phyloP scores from a whole-genome alignment of 2,888 invertebrate species.

The Drosophila anomelani region DNA sequence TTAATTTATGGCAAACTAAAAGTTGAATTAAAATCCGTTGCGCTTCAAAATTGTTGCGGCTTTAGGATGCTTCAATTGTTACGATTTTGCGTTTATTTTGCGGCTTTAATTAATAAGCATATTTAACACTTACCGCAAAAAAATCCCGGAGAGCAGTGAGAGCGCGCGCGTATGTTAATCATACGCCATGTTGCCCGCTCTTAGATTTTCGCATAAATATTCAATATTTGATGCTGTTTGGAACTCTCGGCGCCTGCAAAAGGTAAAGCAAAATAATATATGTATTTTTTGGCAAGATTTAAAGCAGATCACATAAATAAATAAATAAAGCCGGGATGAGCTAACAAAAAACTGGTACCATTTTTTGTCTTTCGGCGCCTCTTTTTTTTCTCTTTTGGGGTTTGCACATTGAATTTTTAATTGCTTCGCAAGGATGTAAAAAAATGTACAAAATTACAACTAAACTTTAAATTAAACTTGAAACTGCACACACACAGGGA shows the following conservation, averaged over 20 bases:
- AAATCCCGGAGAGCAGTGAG: constrained; percentile 54
- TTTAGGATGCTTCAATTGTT: constrained; percentile 19
- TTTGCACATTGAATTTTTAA: constrained; percentile 72
- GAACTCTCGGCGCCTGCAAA: constrained; percentile 17
- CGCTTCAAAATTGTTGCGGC: constrained; percentile 24
- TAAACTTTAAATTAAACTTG: constrained; percentile 69
- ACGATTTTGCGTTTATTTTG: constrained; percentile 12
- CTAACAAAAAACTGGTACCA: background rate
- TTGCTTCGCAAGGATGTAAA: constrained; percentile 51
- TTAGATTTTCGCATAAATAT: constrained; percentile 8
- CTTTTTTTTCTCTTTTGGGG: constrained; percentile 29
- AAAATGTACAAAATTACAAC: constrained; percentile 69
- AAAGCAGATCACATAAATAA: constrained; percentile 29
- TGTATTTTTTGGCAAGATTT: constrained; percentile 15
- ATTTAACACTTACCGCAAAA: constrained; percentile 69
- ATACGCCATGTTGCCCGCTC: constrained; percentile 56
- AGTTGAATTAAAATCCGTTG: constrained; percentile 1
- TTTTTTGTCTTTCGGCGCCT: background rate
- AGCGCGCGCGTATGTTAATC: constrained; percentile 59
- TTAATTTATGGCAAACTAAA: constrained; percentile 33
- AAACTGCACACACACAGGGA: constrained; percentile 32
- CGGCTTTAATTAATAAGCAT: constrained; percentile 42
- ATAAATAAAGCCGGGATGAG: constrained; percentile 18
- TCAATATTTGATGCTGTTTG: constrained; percentile 15
- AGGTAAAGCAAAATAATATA: background rate